These are phyloP conservation scores for Eupithecia tripunctaria DNA, from an alignment of 2,888 invertebrate genomes.

Conservation along the genomic window DNA sequence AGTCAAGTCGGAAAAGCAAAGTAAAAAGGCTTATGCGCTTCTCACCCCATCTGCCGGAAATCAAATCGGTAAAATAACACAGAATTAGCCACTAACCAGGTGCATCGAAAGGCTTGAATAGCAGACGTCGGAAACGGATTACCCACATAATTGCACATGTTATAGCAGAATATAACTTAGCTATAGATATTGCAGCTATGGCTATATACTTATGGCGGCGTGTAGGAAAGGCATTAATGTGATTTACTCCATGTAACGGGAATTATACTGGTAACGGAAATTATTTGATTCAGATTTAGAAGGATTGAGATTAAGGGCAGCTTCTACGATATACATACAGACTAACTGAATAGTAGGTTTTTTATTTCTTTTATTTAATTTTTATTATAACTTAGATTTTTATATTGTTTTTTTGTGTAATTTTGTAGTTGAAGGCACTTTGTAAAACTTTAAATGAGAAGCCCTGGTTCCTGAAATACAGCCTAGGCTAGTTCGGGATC, in stretches of 20 bases:
- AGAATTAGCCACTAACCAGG: conserved; percentile 47
- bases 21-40: background rate
- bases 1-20: no score
- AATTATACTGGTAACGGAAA: conserved; percentile 50
- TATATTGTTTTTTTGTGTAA: no score
- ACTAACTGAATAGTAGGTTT: no score
- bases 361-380: no score
- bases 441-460: no score
- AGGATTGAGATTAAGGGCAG: conserved; percentile 8
- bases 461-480: no score
- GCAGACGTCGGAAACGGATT: conserved; percentile 52
- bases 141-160: conserved; percentile 52
- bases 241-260: conserved; percentile 62
- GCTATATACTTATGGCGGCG: conserved; percentile 41
- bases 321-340: background rate
- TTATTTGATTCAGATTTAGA: conserved; percentile 27
- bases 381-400: no score
- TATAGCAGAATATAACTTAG: conserved; percentile 46
- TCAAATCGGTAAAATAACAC: conserved; percentile 39
- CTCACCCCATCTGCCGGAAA: conserved; percentile 39
- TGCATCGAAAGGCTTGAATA: conserved; percentile 46
- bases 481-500: no score
- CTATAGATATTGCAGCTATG: conserved; percentile 1
- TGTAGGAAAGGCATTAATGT: conserved; percentile 60
- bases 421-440: no score